A percentile compares a stretch with the other conserved stretches of the same genome.
phyloP scores from a whole-genome alignment of 2,888 invertebrate genomes.

The Flexamia atlantica region DNA sequence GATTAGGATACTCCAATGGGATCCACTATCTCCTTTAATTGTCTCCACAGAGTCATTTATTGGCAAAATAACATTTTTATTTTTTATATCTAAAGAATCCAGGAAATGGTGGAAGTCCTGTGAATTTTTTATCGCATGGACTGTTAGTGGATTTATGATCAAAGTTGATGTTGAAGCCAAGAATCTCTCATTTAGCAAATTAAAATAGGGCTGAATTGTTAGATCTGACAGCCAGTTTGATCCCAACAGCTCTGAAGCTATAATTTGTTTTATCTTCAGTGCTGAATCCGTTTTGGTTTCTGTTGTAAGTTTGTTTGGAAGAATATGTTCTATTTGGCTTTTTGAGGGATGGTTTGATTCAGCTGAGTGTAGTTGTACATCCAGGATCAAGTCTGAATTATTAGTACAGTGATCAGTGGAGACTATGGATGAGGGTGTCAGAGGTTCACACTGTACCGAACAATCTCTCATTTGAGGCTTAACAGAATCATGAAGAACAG shows the following conservation, averaged over 20 bases:
- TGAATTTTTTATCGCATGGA: slow-evolving; percentile 28
- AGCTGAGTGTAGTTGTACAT: too few relatives aligned
- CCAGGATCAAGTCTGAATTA: too few relatives aligned
- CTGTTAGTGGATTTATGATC: slow-evolving; percentile 21
- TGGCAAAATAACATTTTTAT: background rate
- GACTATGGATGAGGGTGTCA: background rate
- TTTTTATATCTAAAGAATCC: background rate
- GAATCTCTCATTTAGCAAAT: slow-evolving; percentile 2
- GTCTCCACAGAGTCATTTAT: background rate
- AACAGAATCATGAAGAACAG: background rate
- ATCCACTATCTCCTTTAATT: background rate
- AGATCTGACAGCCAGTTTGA: slow-evolving; percentile 30
- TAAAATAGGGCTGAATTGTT: slow-evolving; percentile 8
- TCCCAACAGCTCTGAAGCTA: background rate
- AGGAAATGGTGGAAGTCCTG: background rate
- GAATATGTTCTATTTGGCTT: background rate
- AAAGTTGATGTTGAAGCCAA: background rate
- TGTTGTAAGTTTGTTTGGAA: background rate
- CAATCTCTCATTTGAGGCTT: background rate
- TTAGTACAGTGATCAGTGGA: too few relatives aligned
- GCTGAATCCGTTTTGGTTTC: background rate
- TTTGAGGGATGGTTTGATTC: background rate
- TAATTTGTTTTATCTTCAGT: background rate
- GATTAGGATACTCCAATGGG: slow-evolving; percentile 25
- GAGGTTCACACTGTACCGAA: background rate